Percentiles rank a stretch among this genome's conserved stretches.
These are phyloP conservation scores for Athene cunicularia DNA, from an alignment of 2,113 vertebrate species.

Conservation along the genomic window DNA sequence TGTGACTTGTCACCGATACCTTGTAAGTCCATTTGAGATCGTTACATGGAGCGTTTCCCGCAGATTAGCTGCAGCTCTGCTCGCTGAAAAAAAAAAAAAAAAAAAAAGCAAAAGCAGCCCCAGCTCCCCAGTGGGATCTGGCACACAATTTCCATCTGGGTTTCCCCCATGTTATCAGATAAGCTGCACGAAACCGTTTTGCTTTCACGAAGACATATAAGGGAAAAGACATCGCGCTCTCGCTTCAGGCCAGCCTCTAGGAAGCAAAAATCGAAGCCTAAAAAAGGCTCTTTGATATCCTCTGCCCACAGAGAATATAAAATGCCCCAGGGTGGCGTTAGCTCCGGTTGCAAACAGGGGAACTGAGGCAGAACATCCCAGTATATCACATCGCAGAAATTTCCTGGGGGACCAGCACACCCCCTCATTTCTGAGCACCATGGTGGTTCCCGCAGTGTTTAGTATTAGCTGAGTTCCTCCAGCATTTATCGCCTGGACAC, in stretches of 20 bases:
- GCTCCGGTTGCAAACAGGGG: neutral
- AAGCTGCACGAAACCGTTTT: fast-evolving
- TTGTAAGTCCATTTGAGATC: neutral
- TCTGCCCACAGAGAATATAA: neutral
- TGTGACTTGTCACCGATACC: neutral
- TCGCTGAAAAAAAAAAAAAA: neutral
- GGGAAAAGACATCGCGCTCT: fast-evolving
- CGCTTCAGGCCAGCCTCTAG: fast-evolving
- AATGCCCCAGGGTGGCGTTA: fast-evolving
- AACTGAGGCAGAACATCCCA: neutral
- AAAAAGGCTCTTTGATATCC: neutral
- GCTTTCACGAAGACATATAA: neutral
- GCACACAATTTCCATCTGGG: fast-evolving
- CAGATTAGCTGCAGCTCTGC: neutral
- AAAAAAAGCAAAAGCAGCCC: neutral
- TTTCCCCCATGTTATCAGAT: fast-evolving
- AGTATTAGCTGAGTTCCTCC: fast-evolving
- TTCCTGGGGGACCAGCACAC: neutral
- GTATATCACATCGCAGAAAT: fast-evolving
- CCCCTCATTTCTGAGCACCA: fast-evolving
- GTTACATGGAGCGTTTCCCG: fast-evolving
- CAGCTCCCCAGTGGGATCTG: neutral
- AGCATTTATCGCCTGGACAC: neutral
- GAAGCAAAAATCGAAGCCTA: neutral
- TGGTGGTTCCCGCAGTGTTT: fast-evolving